phyloP scores from a whole-genome alignment of 2,113 vertebrate species.

The Ardeotis arabs region DNA sequence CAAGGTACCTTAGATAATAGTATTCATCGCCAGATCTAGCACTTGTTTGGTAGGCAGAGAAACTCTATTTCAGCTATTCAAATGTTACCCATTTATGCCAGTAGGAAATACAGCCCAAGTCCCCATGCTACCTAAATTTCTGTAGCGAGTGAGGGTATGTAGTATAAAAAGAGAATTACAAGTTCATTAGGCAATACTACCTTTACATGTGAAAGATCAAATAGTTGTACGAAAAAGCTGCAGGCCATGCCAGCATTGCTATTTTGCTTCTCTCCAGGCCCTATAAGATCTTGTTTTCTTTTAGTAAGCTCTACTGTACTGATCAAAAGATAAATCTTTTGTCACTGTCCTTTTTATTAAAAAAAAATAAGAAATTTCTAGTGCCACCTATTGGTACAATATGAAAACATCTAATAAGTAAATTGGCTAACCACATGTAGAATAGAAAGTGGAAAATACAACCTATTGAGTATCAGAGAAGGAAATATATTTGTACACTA shows the following conservation, averaged over 20 bases:
- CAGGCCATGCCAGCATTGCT: constrained; percentile 5
- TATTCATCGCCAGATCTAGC: neutral
- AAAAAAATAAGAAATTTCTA: neutral
- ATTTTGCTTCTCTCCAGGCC: neutral
- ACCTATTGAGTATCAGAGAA: neutral
- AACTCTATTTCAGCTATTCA: neutral
- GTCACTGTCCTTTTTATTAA: neutral
- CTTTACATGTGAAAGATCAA: constrained; percentile 26
- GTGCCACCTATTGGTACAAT: constrained; percentile 25
- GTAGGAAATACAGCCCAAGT: neutral
- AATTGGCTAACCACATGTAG: neutral
- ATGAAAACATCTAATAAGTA: neutral
- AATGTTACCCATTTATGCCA: neutral
- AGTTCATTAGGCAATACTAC: neutral
- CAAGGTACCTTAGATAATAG: neutral
- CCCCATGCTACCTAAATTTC: neutral
- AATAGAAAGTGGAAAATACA: neutral
- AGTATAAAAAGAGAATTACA: neutral
- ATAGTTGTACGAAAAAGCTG: constrained; percentile 15
- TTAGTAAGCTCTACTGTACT: neutral
- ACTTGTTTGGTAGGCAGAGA: neutral
- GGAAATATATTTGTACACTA: neutral
- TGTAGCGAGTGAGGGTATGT: neutral
- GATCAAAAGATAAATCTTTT: neutral
- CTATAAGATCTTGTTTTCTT: constrained; percentile 22